Percentiles rank a stretch among this genome's conserved stretches.
Conservation (phyloP, 92 coral and sea anemone genomes). For the Diadumene lineata region DNA sequence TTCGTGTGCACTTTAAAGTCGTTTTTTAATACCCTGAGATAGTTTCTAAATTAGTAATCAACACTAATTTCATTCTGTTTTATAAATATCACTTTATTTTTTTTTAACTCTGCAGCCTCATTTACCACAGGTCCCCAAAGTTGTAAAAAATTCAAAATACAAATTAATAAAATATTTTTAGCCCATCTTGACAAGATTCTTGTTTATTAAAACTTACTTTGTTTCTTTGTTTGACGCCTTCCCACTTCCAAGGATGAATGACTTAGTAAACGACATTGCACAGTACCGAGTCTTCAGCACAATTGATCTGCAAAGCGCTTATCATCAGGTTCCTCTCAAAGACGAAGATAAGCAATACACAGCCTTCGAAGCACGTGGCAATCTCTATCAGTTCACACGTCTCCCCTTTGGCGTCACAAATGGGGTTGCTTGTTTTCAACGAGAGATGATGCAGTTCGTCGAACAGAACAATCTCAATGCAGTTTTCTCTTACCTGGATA, state of each 20-base stretch:
- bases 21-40: too few species aligned
- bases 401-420: slow-evolving; percentile 59
- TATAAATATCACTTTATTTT: too few species aligned
- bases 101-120: too few species aligned
- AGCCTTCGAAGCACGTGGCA: slow-evolving; percentile 38
- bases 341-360: slow-evolving; percentile 59
- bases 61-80: too few species aligned
- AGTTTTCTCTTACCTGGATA: slow-evolving; percentile 43
- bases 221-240: slow-evolving; percentile 68
- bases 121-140: too few species aligned
- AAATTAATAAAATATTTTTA: too few species aligned
- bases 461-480: slow-evolving; percentile 38
- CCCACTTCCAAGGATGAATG: slow-evolving; percentile 56
- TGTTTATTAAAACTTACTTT: too few species aligned
- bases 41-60: too few species aligned
- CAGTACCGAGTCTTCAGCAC: slow-evolving; percentile 55
- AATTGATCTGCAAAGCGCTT: slow-evolving; percentile 45
- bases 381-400: slow-evolving; percentile 57
- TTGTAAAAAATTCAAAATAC: too few species aligned
- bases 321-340: slow-evolving; percentile 53
- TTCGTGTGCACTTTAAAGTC: too few species aligned
- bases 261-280: slow-evolving; percentile 51
- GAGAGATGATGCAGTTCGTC: slow-evolving; percentile 47
- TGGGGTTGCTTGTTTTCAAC: slow-evolving; percentile 55
- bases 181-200: too few species aligned